Conservation (phyloP, 2,797 vertebrate species). For the Sebastes goodei region DNA sequence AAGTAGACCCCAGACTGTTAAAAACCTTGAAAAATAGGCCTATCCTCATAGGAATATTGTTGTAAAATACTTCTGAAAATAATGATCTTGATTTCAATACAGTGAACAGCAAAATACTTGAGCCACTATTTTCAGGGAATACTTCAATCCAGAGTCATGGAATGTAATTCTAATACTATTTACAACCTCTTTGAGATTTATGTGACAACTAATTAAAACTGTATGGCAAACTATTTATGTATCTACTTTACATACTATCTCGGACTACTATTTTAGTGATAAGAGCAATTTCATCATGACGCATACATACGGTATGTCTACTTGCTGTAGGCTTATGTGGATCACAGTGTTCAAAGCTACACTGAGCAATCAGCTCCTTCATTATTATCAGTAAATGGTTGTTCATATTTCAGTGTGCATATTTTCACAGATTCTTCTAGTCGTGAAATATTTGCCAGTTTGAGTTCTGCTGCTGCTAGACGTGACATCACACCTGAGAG, state of each 20-base stretch:
- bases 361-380: slow-evolving; percentile 18
- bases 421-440: slow-evolving; percentile 13
- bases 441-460: background rate
- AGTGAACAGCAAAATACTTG: slow-evolving; percentile 14
- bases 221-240: background rate
- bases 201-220: background rate
- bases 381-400: slow-evolving; percentile 16
- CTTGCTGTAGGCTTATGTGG: slow-evolving; percentile 1
- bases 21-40: background rate
- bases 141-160: slow-evolving; percentile 42
- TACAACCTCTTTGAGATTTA: slow-evolving; percentile 21
- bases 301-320: background rate
- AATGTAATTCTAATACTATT: slow-evolving; percentile 42
- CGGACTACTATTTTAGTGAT: background rate
- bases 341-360: slow-evolving; percentile 69
- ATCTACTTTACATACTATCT: background rate
- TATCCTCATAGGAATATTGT: background rate
- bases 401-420: slow-evolving; percentile 37
- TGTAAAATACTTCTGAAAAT: slow-evolving; percentile 9
- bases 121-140: slow-evolving; percentile 31
- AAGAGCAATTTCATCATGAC: background rate
- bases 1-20: background rate
- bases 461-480: background rate
- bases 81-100: background rate
- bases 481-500: background rate